Evolutionary conservation across 2,113 vertebrate genomes (phyloP).

Genomic region (Rhinogobius similis): DNA sequence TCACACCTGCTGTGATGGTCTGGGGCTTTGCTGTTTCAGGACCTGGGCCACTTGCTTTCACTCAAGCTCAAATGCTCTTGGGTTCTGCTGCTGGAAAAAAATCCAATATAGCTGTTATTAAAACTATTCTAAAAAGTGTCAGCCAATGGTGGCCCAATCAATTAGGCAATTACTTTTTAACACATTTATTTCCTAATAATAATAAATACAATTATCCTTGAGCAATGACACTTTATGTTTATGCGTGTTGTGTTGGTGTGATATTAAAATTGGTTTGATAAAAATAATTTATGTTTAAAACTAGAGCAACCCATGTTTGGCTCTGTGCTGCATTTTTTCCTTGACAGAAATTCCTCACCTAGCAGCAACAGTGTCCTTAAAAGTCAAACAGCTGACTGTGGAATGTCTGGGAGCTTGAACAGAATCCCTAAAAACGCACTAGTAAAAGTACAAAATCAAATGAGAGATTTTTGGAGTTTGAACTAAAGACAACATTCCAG

Average conservation of each 20-base stretch:
- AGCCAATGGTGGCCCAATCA: too few species aligned
- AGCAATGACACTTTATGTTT: too few species aligned
- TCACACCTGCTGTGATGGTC: too few species aligned
- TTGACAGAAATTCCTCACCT: conserved; percentile 30
- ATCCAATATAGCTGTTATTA: too few species aligned
- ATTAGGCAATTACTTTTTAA: too few species aligned
- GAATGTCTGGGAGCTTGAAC: neutral
- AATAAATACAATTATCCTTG: too few species aligned
- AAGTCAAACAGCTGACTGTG: conserved; percentile 15
- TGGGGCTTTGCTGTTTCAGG: too few species aligned
- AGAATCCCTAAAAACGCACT: neutral
- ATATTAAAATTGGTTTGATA: neutral
- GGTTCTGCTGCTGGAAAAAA: too few species aligned
- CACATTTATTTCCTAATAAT: too few species aligned
- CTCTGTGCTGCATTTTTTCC: neutral
- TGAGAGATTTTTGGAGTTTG: conserved; percentile 16
- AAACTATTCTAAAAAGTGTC: too few species aligned
- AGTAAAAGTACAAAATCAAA: conserved; percentile 7
- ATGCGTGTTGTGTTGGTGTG: neutral
- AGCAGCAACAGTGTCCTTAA: conserved; percentile 35
- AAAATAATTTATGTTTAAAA: neutral
- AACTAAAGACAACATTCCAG: conserved; percentile 52
- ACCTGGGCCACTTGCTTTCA: too few species aligned
- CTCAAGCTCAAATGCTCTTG: too few species aligned
- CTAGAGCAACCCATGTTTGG: conserved; percentile 2